These are phyloP conservation scores for Myiothlypis chrysogaster DNA, from an alignment of 2,797 vertebrate genomes.

Conservation along the genomic window DNA sequence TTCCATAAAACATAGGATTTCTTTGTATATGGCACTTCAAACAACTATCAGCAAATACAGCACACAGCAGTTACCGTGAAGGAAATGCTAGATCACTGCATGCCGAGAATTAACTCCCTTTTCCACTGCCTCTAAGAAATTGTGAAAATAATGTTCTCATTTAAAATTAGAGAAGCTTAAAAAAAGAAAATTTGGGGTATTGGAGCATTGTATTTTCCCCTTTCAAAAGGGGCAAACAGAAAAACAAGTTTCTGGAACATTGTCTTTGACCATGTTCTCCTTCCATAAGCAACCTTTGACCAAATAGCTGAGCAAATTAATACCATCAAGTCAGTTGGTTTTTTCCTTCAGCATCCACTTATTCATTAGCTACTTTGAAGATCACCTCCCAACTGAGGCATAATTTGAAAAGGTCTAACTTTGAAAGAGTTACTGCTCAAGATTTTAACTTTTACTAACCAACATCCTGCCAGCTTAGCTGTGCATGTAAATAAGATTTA, in stretches of 20 bases:
- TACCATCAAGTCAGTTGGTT: not conserved
- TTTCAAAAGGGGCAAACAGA: not conserved
- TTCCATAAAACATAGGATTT: not conserved
- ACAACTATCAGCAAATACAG: not conserved
- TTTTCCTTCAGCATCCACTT: not conserved
- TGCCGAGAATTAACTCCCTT: not conserved
- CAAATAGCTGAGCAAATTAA: not conserved
- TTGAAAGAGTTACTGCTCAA: not conserved
- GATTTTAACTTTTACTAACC: not conserved
- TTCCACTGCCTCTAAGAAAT: not conserved
- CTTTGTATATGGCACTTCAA: not conserved
- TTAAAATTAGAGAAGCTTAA: not conserved
- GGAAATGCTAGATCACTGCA: not conserved
- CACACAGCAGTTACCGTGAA: not conserved
- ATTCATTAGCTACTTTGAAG: not conserved
- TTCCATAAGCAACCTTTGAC: not conserved
- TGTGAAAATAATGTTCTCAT: not conserved
- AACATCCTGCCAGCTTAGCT: conserved; percentile 20
- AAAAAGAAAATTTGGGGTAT: not conserved
- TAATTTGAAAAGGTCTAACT: not conserved
- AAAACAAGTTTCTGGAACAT: not conserved
- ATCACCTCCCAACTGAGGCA: not conserved
- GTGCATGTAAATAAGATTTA: not conserved
- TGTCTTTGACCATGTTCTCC: not conserved
- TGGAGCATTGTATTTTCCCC: not conserved